A percentile compares a stretch with the other conserved stretches of the same genome.
Evolutionary conservation across 2,113 vertebrate species (phyloP).

Genomic region (Condylura cristata): DNA sequence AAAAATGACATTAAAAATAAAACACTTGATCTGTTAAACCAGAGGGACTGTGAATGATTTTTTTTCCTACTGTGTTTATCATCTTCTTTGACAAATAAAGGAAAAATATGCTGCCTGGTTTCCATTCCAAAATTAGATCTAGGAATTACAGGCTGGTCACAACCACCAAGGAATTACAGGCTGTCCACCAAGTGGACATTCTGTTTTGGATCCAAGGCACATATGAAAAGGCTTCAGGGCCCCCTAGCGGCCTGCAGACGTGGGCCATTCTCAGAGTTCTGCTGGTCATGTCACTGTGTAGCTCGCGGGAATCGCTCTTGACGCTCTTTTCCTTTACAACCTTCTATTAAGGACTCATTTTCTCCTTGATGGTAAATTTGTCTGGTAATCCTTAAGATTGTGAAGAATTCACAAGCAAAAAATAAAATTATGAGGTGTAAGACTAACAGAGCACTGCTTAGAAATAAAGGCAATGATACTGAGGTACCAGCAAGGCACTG

Average conservation of each 20-base stretch:
- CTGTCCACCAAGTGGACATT: background rate
- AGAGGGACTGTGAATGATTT: background rate
- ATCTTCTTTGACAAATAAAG: background rate
- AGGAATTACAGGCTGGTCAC: background rate
- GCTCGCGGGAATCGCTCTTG: background rate
- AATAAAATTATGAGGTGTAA: constrained; percentile 13
- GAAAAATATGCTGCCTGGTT: background rate
- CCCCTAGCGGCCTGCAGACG: background rate
- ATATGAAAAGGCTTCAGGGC: background rate
- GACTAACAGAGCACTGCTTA: constrained; percentile 13
- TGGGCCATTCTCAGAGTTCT: background rate
- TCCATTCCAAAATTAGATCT: background rate
- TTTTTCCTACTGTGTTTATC: background rate
- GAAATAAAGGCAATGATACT: background rate
- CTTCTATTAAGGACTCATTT: background rate
- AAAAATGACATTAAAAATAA: background rate
- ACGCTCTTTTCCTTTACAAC: background rate
- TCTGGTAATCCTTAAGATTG: background rate
- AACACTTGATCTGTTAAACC: background rate
- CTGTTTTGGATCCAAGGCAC: background rate
- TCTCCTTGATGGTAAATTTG: constrained; percentile 13
- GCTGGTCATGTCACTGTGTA: accelerated
- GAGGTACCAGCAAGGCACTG: background rate
- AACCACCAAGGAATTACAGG: background rate
- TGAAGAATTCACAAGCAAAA: constrained; percentile 50